Evolutionary conservation across 2,113 vertebrate species (phyloP).

Genomic region (Tapirus terrestris): DNA sequence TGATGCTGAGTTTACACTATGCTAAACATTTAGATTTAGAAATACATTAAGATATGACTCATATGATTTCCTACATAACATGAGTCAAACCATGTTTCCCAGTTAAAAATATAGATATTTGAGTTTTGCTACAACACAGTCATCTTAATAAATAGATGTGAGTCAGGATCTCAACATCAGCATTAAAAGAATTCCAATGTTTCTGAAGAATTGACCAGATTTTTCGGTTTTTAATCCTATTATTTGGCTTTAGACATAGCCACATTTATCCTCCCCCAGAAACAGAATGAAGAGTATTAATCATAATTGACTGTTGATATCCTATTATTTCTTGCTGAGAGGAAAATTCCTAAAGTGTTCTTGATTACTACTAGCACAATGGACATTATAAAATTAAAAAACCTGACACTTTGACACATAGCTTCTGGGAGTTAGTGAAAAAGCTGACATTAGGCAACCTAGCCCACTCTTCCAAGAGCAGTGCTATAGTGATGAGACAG

Average conservation of each 20-base stretch:
- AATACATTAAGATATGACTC: conserved; percentile 72
- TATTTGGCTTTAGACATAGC: neutral
- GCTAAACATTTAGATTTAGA: conserved; percentile 62
- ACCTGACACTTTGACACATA: neutral
- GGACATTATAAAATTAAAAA: conserved; percentile 59
- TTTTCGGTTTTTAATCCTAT: conserved; percentile 48
- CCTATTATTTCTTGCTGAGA: conserved; percentile 45
- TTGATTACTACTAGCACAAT: conserved; percentile 12
- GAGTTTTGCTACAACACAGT: conserved; percentile 44
- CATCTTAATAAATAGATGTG: neutral
- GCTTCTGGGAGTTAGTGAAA: neutral
- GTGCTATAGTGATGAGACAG: neutral
- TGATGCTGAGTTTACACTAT: conserved; percentile 46
- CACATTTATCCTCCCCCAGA: neutral
- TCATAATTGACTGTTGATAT: conserved; percentile 30
- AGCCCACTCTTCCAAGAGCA: neutral
- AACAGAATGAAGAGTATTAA: conserved; percentile 20
- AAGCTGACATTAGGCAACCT: neutral
- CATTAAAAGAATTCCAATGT: conserved; percentile 9
- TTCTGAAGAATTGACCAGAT: neutral
- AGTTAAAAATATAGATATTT: conserved; percentile 67
- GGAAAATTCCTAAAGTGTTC: neutral
- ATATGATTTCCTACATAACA: conserved; percentile 65
- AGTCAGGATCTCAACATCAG: neutral
- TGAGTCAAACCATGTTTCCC: conserved; percentile 61